Conservation (phyloP, 2,888 invertebrate species). For the Metallyticus violacea region DNA sequence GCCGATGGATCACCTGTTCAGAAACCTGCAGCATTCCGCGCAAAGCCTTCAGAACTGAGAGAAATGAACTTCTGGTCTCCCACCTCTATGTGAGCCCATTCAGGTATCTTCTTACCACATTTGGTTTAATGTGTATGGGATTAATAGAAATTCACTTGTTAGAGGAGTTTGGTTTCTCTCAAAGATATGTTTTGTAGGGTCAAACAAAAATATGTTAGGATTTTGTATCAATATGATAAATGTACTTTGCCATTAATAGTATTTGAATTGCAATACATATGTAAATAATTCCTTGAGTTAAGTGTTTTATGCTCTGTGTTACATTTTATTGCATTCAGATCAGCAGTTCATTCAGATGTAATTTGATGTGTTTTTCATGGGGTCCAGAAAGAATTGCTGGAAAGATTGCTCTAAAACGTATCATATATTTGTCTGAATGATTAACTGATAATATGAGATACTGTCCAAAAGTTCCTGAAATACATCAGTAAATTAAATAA, state of each 20-base stretch:
- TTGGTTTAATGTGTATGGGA: background rate
- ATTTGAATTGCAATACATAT: background rate
- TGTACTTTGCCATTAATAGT: background rate
- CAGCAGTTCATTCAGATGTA: background rate
- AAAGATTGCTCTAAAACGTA: background rate
- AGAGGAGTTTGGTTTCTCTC: background rate
- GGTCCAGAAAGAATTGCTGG: background rate
- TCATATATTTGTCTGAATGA: background rate
- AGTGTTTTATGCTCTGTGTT: background rate
- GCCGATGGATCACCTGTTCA: background rate
- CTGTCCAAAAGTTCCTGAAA: no score
- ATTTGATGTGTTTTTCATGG: background rate
- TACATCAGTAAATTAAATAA: no score
- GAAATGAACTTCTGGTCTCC: conserved; percentile 87
- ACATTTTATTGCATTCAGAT: background rate
- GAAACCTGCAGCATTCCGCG: conserved; percentile 44
- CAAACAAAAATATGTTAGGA: background rate
- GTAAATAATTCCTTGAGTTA: background rate
- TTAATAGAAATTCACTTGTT: background rate
- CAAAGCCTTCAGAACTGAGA: conserved; percentile 68
- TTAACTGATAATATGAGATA: no score
- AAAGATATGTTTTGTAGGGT: background rate
- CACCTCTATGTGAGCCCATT: conserved; percentile 65
- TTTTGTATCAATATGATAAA: background rate
- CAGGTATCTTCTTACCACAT: background rate